Conservation (phyloP, 1,140 invertebrate genomes). For the Drosophila nasuta region DNA sequence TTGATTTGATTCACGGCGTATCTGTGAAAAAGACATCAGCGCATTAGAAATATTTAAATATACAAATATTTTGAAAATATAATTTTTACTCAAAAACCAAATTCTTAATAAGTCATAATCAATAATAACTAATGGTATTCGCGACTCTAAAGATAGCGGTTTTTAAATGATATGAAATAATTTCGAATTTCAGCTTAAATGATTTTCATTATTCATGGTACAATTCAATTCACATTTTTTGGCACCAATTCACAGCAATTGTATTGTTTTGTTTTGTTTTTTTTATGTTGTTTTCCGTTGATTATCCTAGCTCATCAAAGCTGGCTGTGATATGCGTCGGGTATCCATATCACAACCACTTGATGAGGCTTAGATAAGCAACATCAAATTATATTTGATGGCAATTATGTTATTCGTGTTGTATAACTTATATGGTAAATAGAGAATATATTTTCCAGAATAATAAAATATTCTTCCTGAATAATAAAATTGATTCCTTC, state of each 20-base stretch:
- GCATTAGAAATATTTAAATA: constrained; percentile 52
- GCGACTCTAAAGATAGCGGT: background rate
- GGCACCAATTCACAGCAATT: constrained; percentile 57
- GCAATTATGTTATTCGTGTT: constrained; percentile 1
- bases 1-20: constrained; percentile 54
- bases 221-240: constrained; percentile 33
- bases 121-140: constrained; percentile 4
- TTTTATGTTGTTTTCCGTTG: constrained; percentile 77
- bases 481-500: background rate
- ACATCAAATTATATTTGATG: constrained; percentile 70
- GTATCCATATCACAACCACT: constrained; percentile 92
- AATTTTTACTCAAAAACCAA: constrained; percentile 2
- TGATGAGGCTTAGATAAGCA: constrained; percentile 86
- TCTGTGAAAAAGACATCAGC: constrained; percentile 68
- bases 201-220: background rate
- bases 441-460: background rate
- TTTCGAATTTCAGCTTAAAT: constrained; percentile 15
- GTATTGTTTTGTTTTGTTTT: constrained; percentile 16
- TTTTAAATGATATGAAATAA: constrained; percentile 26
- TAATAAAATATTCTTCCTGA: background rate
- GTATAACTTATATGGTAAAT: background rate
- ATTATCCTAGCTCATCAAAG: constrained; percentile 93
- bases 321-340: constrained; percentile 94
- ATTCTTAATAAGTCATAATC: constrained; percentile 4
- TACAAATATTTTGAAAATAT: background rate